phyloP scores from a whole-genome alignment of 2,113 vertebrate genomes.

The Aspiorhynchus laticeps region DNA sequence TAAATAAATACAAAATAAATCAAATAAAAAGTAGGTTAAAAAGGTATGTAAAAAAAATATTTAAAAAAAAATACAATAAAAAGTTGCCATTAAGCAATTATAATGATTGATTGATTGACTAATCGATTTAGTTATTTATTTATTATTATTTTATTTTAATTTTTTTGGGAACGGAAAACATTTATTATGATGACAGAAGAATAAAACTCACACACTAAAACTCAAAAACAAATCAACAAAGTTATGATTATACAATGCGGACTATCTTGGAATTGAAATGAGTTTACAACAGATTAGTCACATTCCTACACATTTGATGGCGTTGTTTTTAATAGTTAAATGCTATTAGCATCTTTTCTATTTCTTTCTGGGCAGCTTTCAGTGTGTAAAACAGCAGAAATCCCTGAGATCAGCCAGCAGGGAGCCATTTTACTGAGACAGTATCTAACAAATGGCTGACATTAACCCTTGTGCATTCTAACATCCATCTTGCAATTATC shows the following conservation, averaged over 20 bases:
- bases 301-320: neutral
- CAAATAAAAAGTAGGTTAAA: too few species aligned
- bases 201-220: neutral
- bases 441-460: slow-evolving; percentile 57
- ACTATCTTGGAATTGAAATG: neutral
- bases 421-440: slow-evolving; percentile 47
- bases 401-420: slow-evolving; percentile 31
- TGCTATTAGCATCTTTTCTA: slow-evolving; percentile 1
- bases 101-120: too few species aligned
- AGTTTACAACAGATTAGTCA: neutral
- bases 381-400: slow-evolving; percentile 31
- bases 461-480: slow-evolving; percentile 58
- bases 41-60: too few species aligned
- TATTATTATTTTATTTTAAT: too few species aligned
- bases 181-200: neutral
- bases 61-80: too few species aligned
- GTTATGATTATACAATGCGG: neutral
- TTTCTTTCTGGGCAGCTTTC: neutral
- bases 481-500: slow-evolving; percentile 66
- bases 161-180: neutral
- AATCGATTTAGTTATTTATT: too few species aligned
- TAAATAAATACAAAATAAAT: too few species aligned
- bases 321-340: neutral
- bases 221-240: neutral
- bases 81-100: too few species aligned